A percentile compares a stretch with the other conserved stretches of the same genome.
phyloP scores from a whole-genome alignment of 2,797 vertebrate species.

The Enteromius afrohamiltoni region DNA sequence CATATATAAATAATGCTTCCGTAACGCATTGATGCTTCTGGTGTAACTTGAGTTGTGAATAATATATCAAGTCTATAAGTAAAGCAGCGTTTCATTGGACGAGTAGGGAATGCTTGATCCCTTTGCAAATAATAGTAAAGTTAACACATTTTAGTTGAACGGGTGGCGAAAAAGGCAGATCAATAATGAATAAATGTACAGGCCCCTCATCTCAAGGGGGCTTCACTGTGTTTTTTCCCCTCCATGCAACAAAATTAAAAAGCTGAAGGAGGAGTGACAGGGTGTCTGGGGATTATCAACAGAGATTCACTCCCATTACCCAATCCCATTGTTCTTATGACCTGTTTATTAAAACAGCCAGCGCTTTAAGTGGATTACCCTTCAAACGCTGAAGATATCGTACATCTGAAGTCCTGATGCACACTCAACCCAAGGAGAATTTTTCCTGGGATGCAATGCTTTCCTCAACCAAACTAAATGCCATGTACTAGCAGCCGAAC shows the following conservation, averaged over 20 bases:
- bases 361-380: conserved; percentile 86
- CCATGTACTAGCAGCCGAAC: conserved; percentile 4
- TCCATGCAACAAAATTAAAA: conserved; percentile 93
- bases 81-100: conserved; percentile 66
- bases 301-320: conserved; percentile 89
- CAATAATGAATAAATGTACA: conserved; percentile 97
- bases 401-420: conserved; percentile 53
- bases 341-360: conserved; percentile 91
- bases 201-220: conserved; percentile 83
- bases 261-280: conserved; percentile 77
- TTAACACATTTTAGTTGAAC: conserved; percentile 83
- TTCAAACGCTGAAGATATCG: conserved; percentile 82
- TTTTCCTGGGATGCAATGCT: background rate
- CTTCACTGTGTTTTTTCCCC: conserved; percentile 78
- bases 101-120: conserved; percentile 79
- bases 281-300: conserved; percentile 82
- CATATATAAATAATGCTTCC: conserved; percentile 64
- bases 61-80: conserved; percentile 74
- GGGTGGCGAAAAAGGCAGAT: conserved; percentile 73
- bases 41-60: conserved; percentile 71
- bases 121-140: conserved; percentile 89
- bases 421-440: conserved; percentile 3
- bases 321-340: conserved; percentile 84
- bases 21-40: conserved; percentile 59
- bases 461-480: conserved; percentile 19